These are phyloP conservation scores for Apomyelois bistriatella DNA, from an alignment of 2,888 invertebrate species.

Conservation along the genomic window DNA sequence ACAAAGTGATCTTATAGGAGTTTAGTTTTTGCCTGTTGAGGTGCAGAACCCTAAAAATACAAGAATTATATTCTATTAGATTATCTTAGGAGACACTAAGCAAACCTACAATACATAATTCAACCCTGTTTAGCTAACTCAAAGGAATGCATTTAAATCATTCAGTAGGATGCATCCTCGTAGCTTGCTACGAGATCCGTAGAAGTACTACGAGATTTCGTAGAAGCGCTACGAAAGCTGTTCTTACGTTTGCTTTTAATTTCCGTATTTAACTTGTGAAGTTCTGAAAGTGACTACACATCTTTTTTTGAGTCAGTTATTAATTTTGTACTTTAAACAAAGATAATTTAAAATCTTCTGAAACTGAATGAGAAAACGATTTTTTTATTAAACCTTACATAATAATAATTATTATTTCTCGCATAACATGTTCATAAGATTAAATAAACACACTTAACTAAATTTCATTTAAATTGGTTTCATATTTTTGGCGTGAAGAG, in stretches of 20 bases:
- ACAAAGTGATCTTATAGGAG: too few relatives aligned
- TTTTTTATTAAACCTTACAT: too few relatives aligned
- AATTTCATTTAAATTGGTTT: too few relatives aligned
- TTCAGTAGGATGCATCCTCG: not conserved
- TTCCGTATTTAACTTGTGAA: not conserved
- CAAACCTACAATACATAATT: constrained; percentile 3
- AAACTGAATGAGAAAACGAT: too few relatives aligned
- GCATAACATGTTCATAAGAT: too few relatives aligned
- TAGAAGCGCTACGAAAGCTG: not conserved
- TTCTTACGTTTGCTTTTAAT: constrained; percentile 6
- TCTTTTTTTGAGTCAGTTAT: not conserved
- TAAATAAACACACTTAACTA: too few relatives aligned
- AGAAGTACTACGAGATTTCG: not conserved
- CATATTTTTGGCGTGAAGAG: too few relatives aligned
- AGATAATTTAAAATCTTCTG: too few relatives aligned
- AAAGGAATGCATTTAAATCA: constrained; percentile 3
- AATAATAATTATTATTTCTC: too few relatives aligned
- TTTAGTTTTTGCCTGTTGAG: too few relatives aligned
- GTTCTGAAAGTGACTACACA: not conserved
- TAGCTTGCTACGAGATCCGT: constrained; percentile 1
- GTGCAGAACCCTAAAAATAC: too few relatives aligned
- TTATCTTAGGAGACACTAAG: not conserved
- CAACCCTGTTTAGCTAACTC: not conserved
- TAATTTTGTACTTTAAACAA: too few relatives aligned
- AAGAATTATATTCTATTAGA: not conserved